Evolutionary conservation across 37 sponge, comb jelly and placozoan genomes (phyloP).

Genomic region (Tethya wilhelma): DNA sequence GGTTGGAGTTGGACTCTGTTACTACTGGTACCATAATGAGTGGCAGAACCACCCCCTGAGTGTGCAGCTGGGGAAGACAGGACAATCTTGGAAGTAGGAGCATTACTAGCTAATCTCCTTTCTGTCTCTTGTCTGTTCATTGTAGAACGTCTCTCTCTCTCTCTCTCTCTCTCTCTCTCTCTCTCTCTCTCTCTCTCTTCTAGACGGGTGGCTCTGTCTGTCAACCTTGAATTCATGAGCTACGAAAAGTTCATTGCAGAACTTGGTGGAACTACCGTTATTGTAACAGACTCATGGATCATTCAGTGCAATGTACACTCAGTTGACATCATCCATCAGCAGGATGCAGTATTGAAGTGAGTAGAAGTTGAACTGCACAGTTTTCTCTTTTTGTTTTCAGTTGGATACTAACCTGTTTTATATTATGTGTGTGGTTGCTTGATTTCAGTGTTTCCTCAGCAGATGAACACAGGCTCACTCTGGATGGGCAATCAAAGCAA

Average conservation of each 20-base stretch:
- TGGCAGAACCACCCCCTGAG: constrained; percentile 70
- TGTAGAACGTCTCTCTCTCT: neutral
- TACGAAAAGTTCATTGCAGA: constrained; percentile 83
- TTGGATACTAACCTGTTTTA: neutral
- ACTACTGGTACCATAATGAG: constrained; percentile 35
- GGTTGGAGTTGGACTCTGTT: constrained; percentile 19
- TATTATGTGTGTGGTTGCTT: neutral
- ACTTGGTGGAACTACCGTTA: constrained; percentile 55
- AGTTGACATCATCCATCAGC: constrained; percentile 51
- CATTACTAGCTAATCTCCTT: no score
- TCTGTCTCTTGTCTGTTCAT: neutral
- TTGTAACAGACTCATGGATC: constrained; percentile 94
- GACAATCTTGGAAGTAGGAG: constrained; percentile 36
- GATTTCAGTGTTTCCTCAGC: constrained; percentile 47
- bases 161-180: no score
- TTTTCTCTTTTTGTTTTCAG: neutral
- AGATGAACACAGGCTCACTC: constrained; percentile 51
- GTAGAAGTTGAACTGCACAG: neutral
- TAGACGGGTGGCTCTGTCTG: constrained; percentile 52
- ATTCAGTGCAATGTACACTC: constrained; percentile 54
- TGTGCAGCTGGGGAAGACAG: neutral
- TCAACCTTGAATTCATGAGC: constrained; percentile 75
- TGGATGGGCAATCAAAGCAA: constrained; percentile 49
- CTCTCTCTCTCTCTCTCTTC: neutral
- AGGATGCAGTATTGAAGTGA: constrained; percentile 66